Conservation (phyloP, 2,113 vertebrate species). For the Morone chrysops region DNA sequence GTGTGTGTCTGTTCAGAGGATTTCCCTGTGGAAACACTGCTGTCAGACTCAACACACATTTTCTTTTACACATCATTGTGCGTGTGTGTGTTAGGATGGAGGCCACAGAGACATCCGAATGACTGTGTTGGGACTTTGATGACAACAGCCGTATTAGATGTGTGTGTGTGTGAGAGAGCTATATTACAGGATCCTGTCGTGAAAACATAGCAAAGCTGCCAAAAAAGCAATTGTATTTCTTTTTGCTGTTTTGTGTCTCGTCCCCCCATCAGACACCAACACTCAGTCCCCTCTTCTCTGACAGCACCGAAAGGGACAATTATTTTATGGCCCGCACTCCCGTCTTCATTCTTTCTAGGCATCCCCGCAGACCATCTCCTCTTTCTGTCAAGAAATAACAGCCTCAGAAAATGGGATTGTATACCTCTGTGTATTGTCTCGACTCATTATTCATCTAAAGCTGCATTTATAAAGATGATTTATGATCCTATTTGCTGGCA, state of each 20-base stretch:
- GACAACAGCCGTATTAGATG: constrained; percentile 11
- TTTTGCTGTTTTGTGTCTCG: constrained; percentile 24
- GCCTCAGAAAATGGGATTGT: constrained; percentile 26
- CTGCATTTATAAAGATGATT: constrained; percentile 15
- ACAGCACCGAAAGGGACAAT: constrained; percentile 37
- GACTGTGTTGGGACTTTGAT: constrained; percentile 34
- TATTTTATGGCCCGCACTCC: constrained; percentile 1
- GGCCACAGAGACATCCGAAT: constrained; percentile 3
- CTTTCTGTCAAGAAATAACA: constrained; percentile 27
- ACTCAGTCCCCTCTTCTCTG: constrained; percentile 6
- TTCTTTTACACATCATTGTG: not conserved
- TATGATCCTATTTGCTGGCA: not conserved
- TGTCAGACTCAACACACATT: not conserved
- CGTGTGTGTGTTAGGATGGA: not conserved
- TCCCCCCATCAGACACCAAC: constrained; percentile 22
- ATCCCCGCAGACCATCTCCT: constrained; percentile 46
- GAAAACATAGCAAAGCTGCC: constrained; percentile 16
- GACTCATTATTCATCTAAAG: constrained; percentile 11
- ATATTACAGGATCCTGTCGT: constrained; percentile 15
- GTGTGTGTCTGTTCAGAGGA: not conserved
- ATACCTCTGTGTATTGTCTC: constrained; percentile 16
- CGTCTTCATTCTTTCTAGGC: not conserved
- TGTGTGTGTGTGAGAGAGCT: not conserved
- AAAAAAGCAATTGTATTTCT: constrained; percentile 41
- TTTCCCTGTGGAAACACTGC: not conserved